A percentile compares a stretch with the other conserved stretches of the same genome.
phyloP scores from a whole-genome alignment of 2,113 vertebrate species.

The human (Homo sapiens) region DNA sequence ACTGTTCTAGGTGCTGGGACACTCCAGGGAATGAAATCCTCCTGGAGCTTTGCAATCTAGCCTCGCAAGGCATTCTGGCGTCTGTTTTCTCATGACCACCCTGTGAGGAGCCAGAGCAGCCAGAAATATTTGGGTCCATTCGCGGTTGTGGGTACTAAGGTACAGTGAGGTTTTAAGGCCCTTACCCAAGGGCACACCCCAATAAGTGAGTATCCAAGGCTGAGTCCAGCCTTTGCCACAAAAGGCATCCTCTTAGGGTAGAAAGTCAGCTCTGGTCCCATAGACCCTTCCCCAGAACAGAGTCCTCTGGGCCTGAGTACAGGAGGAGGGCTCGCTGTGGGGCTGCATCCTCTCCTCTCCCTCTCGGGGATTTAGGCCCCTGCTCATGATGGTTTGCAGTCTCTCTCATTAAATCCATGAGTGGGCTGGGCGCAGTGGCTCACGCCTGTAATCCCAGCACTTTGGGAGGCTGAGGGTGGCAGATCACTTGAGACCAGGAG shows the following conservation, averaged over 20 bases:
- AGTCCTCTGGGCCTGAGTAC: not conserved
- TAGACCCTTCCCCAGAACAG: not conserved
- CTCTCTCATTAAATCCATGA: not conserved
- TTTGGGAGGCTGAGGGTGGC: no score
- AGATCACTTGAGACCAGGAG: no score
- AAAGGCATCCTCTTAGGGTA: not conserved
- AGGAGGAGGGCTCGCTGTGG: not conserved
- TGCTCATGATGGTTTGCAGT: not conserved
- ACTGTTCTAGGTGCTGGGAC: not conserved
- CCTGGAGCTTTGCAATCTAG: rapidly evolving
- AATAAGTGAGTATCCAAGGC: not conserved
- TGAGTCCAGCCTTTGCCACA: not conserved
- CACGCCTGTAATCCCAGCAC: no score
- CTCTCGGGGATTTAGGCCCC: not conserved
- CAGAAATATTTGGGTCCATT: not conserved
- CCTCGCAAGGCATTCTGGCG: not conserved
- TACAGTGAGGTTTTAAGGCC: not conserved
- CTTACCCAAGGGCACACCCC: not conserved
- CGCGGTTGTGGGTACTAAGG: not conserved
- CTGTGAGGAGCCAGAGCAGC: not conserved
- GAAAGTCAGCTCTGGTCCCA: not conserved
- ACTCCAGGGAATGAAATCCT: rapidly evolving
- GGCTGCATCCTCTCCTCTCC: not conserved
- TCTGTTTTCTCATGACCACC: no score
- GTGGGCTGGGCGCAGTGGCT: no score